Evolutionary conservation across 2,113 vertebrate genomes (phyloP), one percentile per base, ranked within the genome.

Genomic region (Mesoclemmys tuberculata): DNA sequence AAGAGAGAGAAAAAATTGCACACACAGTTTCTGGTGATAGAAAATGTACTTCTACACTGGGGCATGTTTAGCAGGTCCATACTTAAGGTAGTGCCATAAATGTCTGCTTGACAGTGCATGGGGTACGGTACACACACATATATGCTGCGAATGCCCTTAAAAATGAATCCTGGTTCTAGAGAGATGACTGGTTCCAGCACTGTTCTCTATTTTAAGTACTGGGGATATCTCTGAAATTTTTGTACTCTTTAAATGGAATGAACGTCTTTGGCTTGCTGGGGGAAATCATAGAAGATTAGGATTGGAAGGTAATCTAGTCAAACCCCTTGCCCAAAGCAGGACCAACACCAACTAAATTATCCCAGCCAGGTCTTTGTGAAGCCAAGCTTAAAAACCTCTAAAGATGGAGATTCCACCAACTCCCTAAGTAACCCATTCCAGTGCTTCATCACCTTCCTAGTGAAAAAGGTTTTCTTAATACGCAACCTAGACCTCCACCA

Each of bases 11-110:
- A 38, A 83, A 91, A 5, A 0, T 74, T 92, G 68, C 88, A 85
- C 85, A 90, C 87, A 82, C 64, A 85, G 18, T 27, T 96, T 89
- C 86, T 93, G 82, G 74, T 90, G 85, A 85, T 55, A 89, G 84
- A 77, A 90, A 93, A 78, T 7, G 19, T 48, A 49, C 11, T 87
- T 88, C 78, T 46, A 58, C 6, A 8, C 3, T 16, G 54, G 24
- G 41, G 2, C 54, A 35, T 80, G 88, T 49, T 14, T 71, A 93
- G 90, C 81, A 77, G 51, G 29, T 87, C 58, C 79, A 41, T 51
- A 77, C 58, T 10, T 31, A 88, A 90, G 5, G 64, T 41, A 86
- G 10, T 27, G 49, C 0, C 1, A 26, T 41, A 86, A 4, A 10
- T 49, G 84, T 35, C 79, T 55, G 26, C 10, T 91, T n/a, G 56